Percentiles rank a stretch among this genome's conserved stretches.
Conservation (phyloP, 2,113 vertebrate genomes). For the Labeo catla region DNA sequence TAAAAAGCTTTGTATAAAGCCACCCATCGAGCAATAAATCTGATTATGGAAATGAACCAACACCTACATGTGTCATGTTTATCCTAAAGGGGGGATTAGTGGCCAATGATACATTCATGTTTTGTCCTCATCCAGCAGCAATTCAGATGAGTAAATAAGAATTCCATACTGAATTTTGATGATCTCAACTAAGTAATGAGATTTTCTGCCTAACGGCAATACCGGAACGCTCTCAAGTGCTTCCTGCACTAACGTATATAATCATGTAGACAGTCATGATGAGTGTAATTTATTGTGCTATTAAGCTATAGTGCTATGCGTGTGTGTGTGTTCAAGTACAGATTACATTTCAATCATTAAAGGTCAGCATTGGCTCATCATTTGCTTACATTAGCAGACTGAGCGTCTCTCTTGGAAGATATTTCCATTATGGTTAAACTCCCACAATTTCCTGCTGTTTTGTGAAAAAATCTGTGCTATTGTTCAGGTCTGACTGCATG, state of each 20-base stretch:
- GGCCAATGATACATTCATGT: conserved; percentile 4
- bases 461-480: not conserved
- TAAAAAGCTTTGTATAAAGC: not conserved
- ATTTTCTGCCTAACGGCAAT: not conserved
- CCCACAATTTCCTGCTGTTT: conserved; percentile 7
- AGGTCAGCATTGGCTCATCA: conserved; percentile 33
- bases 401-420: conserved; percentile 2
- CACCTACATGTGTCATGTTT: conserved; percentile 19
- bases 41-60: conserved; percentile 27
- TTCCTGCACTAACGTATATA: conserved; percentile 11
- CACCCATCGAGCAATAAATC: conserved; percentile 26
- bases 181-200: conserved; percentile 10
- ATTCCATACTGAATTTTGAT: not conserved
- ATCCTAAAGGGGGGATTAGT: conserved; percentile 9
- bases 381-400: conserved; percentile 30
- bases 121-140: not conserved
- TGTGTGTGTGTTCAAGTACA: conserved; percentile 10
- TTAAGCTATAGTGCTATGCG: not conserved
- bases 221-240: not conserved
- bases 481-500: not conserved
- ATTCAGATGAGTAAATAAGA: not conserved
- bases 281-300: not conserved
- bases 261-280: conserved; percentile 1
- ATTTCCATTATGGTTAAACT: conserved; percentile 12
- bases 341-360: conserved; percentile 36